phyloP scores from a whole-genome alignment of 23 tunicate genomes.

The Ciona savignyi region DNA sequence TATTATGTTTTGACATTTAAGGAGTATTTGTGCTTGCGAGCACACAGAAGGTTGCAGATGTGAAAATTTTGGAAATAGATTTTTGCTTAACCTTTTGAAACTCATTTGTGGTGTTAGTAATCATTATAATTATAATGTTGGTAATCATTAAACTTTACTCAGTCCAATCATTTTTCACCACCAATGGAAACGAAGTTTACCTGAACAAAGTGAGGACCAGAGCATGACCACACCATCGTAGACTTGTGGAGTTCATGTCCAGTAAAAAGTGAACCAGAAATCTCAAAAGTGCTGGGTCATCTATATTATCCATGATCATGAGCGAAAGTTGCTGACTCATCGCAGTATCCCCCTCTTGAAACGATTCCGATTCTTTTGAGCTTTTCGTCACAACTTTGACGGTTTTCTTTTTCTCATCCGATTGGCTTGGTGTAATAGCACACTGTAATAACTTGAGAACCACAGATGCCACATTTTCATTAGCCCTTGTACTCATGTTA shows the following conservation, averaged over 20 bases:
- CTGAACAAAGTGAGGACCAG: slow-evolving; percentile 53
- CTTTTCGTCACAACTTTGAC: background rate
- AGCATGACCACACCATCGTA: slow-evolving; percentile 82
- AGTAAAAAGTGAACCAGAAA: slow-evolving; percentile 74
- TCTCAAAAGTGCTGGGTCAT: slow-evolving; percentile 26
- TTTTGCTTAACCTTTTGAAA: no score
- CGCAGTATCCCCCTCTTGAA: background rate
- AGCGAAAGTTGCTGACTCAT: slow-evolving; percentile 51
- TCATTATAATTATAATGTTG: no score
- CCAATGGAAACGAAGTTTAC: no score
- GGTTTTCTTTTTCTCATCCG: background rate
- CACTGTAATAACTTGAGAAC: slow-evolving; percentile 53
- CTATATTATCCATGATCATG: slow-evolving; percentile 28
- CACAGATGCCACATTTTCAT: slow-evolving; percentile 52
- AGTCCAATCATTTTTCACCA: no score
- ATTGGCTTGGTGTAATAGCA: slow-evolving; percentile 29
- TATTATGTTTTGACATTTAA: no score
- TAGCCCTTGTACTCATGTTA: slow-evolving; percentile 30
- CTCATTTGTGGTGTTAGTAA: no score
- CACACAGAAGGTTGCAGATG: no score
- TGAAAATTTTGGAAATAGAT: no score
- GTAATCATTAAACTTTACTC: no score
- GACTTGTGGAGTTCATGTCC: slow-evolving; percentile 61
- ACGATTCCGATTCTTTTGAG: background rate
- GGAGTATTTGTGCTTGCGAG: no score